Conservation (phyloP, 2,797 vertebrate genomes). For the Epinephelus awoara region DNA sequence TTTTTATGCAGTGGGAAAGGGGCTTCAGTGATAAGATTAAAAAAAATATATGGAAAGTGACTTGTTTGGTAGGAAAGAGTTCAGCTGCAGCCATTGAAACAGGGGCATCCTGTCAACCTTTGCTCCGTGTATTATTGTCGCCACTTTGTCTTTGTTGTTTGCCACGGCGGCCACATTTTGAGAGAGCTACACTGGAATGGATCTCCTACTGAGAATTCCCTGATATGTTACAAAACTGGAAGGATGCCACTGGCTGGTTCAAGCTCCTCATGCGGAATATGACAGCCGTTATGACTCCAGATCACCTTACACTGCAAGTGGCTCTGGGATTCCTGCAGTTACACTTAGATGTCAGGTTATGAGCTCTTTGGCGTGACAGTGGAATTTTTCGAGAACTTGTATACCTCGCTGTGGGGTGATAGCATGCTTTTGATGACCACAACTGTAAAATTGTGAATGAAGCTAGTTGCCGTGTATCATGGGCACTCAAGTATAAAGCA, state of each 20-base stretch:
- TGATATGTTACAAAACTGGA: constrained; percentile 47
- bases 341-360: constrained; percentile 56
- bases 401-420: constrained; percentile 6
- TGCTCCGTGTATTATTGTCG: constrained; percentile 11
- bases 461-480: constrained; percentile 1
- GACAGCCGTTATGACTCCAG: constrained; percentile 59
- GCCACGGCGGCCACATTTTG: constrained; percentile 37
- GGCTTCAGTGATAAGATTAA: neutral
- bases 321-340: constrained; percentile 59
- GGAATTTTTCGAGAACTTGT: constrained; percentile 55
- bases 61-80: constrained; percentile 19
- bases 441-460: constrained; percentile 28
- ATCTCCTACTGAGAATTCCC: constrained; percentile 48
- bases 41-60: neutral
- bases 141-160: constrained; percentile 42
- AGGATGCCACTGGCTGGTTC: constrained; percentile 40
- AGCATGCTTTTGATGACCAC: constrained; percentile 37
- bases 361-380: constrained; percentile 47
- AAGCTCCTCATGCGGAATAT: constrained; percentile 40
- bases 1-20: too few species aligned
- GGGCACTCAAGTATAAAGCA: neutral
- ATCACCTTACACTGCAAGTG: constrained; percentile 67
- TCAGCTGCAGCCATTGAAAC: constrained; percentile 18
- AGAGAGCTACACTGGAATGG: constrained; percentile 15
- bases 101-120: constrained; percentile 20